Percentiles rank a stretch among this genome's conserved stretches.
These are phyloP conservation scores for Andrena minutula DNA, from an alignment of 2,888 invertebrate genomes.

Conservation along the genomic window DNA sequence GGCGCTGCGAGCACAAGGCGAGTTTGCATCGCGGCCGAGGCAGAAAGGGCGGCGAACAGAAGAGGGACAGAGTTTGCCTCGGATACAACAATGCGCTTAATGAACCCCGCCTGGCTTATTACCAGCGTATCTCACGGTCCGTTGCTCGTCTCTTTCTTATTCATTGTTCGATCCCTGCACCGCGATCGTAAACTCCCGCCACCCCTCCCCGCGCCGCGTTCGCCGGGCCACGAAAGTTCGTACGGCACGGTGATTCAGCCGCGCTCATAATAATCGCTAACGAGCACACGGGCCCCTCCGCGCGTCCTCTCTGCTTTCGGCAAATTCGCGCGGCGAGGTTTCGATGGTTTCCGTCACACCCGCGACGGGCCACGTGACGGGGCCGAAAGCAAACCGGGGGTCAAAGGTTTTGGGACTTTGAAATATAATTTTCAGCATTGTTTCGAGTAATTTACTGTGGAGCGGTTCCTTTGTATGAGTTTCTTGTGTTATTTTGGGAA, in stretches of 20 bases:
- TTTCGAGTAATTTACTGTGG: too few relatives aligned
- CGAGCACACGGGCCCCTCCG: slow-evolving; percentile 58
- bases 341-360: slow-evolving; percentile 22
- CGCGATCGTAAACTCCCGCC: slow-evolving; percentile 73
- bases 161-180: slow-evolving; percentile 79
- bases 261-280: slow-evolving; percentile 73
- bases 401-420: slow-evolving; percentile 11
- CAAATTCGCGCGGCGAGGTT: slow-evolving; percentile 65
- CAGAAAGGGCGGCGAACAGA: slow-evolving; percentile 7
- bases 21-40: slow-evolving; percentile 10
- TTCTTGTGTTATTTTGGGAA: too few relatives aligned
- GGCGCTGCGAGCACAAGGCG: slow-evolving; percentile 47
- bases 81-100: slow-evolving; percentile 83
- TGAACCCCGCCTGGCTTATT: slow-evolving; percentile 83
- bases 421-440: too few relatives aligned
- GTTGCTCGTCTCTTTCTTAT: slow-evolving; percentile 72
- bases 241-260: slow-evolving; percentile 67
- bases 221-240: slow-evolving; percentile 42
- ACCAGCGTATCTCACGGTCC: slow-evolving; percentile 79
- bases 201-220: slow-evolving; percentile 25
- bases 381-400: neutral
- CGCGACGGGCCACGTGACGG: neutral
- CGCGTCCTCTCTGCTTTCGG: slow-evolving; percentile 39
- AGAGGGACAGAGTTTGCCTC: slow-evolving; percentile 50
- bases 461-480: too few relatives aligned